phyloP scores from a whole-genome alignment of 2,113 vertebrate genomes.

The Anser cygnoides region DNA sequence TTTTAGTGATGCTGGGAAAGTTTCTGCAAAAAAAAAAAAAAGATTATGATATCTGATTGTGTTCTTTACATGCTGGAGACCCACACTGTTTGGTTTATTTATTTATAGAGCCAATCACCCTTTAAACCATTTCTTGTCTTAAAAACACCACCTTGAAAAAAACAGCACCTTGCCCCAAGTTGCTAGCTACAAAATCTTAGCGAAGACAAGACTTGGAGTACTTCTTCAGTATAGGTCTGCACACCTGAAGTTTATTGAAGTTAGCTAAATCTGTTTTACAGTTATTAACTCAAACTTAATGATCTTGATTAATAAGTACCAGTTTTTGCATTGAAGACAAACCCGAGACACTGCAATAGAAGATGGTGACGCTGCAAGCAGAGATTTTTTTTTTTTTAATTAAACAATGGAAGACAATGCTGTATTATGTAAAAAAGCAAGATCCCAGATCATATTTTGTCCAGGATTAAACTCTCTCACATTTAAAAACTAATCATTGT shows the following conservation, averaged over 20 bases:
- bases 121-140: not conserved
- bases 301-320: not conserved
- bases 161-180: not conserved
- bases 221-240: not conserved
- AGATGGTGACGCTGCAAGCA: not conserved
- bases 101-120: not conserved
- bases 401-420: not conserved
- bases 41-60: not conserved
- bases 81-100: not conserved
- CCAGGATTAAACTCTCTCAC: not conserved
- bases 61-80: not conserved
- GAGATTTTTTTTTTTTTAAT: not conserved
- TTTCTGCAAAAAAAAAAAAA: not conserved
- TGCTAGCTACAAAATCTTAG: not conserved
- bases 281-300: not conserved
- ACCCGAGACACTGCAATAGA: not conserved
- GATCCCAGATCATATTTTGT: not conserved
- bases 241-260: not conserved
- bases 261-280: not conserved
- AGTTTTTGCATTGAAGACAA: not conserved
- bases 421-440: not conserved
- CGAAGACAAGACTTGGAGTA: not conserved
- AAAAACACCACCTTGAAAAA: not conserved
- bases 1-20: accelerated
- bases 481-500: not conserved